Evolutionary conservation across 1,140 invertebrate genomes (phyloP).

Genomic region (Ooceraea biroi): DNA sequence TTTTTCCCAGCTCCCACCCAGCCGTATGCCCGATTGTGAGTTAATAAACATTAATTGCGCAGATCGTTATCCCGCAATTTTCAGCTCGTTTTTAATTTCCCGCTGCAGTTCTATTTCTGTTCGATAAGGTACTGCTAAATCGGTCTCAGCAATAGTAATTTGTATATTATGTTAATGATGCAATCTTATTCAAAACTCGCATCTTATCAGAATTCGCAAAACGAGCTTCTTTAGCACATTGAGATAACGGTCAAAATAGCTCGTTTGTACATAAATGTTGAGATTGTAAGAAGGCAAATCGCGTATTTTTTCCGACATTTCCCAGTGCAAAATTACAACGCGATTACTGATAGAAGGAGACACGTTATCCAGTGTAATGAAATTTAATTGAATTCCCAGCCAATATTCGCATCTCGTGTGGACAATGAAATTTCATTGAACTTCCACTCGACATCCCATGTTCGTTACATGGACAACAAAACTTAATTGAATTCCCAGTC

Average conservation of each 20-base stretch:
- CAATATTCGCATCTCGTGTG: not conserved
- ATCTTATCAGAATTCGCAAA: too few species aligned
- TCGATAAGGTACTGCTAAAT: not conserved
- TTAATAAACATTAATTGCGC: conserved; percentile 20
- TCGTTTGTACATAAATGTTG: conserved; percentile 5
- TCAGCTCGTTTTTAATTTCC: not conserved
- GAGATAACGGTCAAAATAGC: not conserved
- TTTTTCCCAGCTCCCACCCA: not conserved
- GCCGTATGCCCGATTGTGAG: not conserved
- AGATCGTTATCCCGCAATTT: conserved; percentile 31
- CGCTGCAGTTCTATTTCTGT: not conserved
- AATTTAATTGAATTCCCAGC: conserved; percentile 34
- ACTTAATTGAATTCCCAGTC: conserved; percentile 17
- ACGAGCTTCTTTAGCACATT: too few species aligned
- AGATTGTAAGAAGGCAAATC: conserved; percentile 19
- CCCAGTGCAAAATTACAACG: not conserved
- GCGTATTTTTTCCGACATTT: not conserved
- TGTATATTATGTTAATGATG: conserved; percentile 14
- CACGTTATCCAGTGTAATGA: not conserved
- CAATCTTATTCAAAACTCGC: too few species aligned
- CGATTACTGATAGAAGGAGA: not conserved
- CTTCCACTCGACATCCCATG: not conserved
- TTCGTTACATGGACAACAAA: not conserved
- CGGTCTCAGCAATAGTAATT: not conserved
- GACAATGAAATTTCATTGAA: conserved; percentile 42